These are phyloP conservation scores for Pelusios castaneus DNA, from an alignment of 2,113 vertebrate species.

Conservation along the genomic window DNA sequence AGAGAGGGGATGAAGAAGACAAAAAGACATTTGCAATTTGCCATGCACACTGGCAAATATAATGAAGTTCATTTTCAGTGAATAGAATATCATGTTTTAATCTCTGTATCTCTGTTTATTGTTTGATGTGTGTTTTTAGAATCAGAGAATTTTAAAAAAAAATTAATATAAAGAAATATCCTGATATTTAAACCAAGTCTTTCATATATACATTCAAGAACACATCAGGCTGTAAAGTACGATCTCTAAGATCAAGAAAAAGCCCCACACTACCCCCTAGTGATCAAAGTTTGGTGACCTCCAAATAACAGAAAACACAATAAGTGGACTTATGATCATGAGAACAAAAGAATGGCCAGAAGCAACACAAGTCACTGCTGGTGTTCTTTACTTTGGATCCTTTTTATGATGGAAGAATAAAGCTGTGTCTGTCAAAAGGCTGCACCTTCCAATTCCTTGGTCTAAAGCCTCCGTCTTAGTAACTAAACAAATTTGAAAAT, in stretches of 20 bases:
- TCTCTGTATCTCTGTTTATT: slow-evolving; percentile 19
- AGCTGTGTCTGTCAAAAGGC: slow-evolving; percentile 76
- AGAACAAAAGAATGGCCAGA: slow-evolving; percentile 87
- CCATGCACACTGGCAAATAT: background rate
- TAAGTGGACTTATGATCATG: slow-evolving; percentile 87
- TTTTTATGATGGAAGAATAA: slow-evolving; percentile 84
- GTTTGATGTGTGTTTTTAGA: slow-evolving; percentile 2
- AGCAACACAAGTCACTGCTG: slow-evolving; percentile 82
- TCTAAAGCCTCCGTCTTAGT: slow-evolving; percentile 74
- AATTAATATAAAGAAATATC: slow-evolving; percentile 15
- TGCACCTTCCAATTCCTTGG: slow-evolving; percentile 80
- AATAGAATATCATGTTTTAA: background rate
- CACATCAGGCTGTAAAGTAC: slow-evolving; percentile 70
- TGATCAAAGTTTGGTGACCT: slow-evolving; percentile 88
- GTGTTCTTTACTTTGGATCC: slow-evolving; percentile 84
- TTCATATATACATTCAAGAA: slow-evolving; percentile 53
- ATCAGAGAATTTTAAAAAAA: slow-evolving; percentile 36
- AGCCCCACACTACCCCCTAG: slow-evolving; percentile 79
- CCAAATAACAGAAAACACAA: slow-evolving; percentile 84
- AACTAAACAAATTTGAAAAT: slow-evolving; percentile 79
- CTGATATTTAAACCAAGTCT: slow-evolving; percentile 53
- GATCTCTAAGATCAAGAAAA: slow-evolving; percentile 77
- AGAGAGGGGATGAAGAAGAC: background rate
- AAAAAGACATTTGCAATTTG: background rate
- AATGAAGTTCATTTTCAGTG: background rate